Conservation (phyloP, 1,140 invertebrate genomes). For the Brachionus rubens region DNA sequence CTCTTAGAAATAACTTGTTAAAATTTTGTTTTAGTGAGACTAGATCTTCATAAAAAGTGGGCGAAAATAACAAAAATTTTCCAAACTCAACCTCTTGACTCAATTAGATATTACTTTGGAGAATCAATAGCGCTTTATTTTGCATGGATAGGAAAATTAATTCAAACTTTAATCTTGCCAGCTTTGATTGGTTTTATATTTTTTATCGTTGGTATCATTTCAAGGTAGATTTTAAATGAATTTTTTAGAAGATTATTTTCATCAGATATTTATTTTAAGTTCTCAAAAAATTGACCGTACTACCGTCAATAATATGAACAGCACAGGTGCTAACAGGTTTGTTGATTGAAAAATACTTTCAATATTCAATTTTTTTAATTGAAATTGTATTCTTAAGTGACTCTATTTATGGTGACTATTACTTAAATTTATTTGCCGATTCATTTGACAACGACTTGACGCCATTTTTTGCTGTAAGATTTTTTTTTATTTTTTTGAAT, state of each 20-base stretch:
- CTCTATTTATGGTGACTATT: slow-evolving; percentile 46
- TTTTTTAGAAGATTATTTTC: background rate
- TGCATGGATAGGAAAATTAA: slow-evolving; percentile 81
- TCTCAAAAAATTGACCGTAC: slow-evolving; percentile 29
- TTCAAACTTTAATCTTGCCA: slow-evolving; percentile 84
- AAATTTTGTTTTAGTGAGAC: background rate
- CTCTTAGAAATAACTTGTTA: background rate
- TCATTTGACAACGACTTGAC: slow-evolving; percentile 58
- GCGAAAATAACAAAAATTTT: slow-evolving; percentile 66
- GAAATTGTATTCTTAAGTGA: slow-evolving; percentile 21
- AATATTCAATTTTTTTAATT: background rate
- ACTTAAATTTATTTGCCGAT: slow-evolving; percentile 49
- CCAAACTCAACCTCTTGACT: slow-evolving; percentile 80
- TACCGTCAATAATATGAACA: slow-evolving; percentile 26
- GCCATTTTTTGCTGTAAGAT: slow-evolving; percentile 56
- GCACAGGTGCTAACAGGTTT: slow-evolving; percentile 19
- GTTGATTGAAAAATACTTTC: background rate
- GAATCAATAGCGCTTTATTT: slow-evolving; percentile 85
- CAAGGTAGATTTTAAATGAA: slow-evolving; percentile 46
- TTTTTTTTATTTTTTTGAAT: no score
- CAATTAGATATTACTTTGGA: slow-evolving; percentile 79
- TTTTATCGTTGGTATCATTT: slow-evolving; percentile 50
- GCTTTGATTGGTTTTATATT: slow-evolving; percentile 58
- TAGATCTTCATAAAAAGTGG: slow-evolving; percentile 63
- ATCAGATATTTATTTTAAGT: slow-evolving; percentile 34